Base-by-base conservation (phyloP, 1,140 invertebrate genomes). In the Bombus confusus region DNA sequence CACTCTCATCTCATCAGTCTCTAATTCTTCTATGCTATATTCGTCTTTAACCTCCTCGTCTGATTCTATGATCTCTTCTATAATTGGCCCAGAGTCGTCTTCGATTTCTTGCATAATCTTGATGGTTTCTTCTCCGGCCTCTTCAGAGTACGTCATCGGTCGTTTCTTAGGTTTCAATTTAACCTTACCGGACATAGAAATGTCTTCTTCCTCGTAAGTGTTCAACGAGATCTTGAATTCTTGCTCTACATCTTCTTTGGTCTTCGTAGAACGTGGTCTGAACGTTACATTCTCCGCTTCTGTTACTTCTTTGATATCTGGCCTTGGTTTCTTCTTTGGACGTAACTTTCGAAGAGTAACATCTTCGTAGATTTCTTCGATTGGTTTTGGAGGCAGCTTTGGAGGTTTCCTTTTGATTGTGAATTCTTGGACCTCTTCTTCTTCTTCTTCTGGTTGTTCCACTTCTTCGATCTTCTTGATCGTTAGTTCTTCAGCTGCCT, bases 151-250 rank as follows among this genome's bases (percentile, higher is more conserved):
- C 13, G 97, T 97, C 76, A 95, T 95, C 80, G 96, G 96, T 82
- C 95, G 95, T 92, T 96, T 97, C 64, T 97, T 97, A 90, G 97
- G 94, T 87, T 96, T 98, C n/a, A 98, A 86, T 95, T 97, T 97
- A 8, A 98, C 96, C 95, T 97, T 98, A 83, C 97, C 97, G 22
- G 97, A 97, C 96, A 98, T 97, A 10, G 97, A 97, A 86, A 98
- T 97, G 94, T 98, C 97, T 95, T 98, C 97, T 95, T 98, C 98
- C 72, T 97, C 97, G 93, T 98, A 98, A 1, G 97, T 97, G 94
- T 98, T 97, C 72, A 98, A 94, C 43, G 97, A 97, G 88, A 98
- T 98, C 93, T 97, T 98, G 92, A 98, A 98, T 94, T 98, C 97
- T 95, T 98, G 97, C 93, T 98, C 97, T 13, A 98, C 97, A 91